A percentile compares a stretch with the other conserved stretches of the same genome.
Evolutionary conservation across 2,888 invertebrate genomes (phyloP).

Genomic region (Amblyjoppa proteus): DNA sequence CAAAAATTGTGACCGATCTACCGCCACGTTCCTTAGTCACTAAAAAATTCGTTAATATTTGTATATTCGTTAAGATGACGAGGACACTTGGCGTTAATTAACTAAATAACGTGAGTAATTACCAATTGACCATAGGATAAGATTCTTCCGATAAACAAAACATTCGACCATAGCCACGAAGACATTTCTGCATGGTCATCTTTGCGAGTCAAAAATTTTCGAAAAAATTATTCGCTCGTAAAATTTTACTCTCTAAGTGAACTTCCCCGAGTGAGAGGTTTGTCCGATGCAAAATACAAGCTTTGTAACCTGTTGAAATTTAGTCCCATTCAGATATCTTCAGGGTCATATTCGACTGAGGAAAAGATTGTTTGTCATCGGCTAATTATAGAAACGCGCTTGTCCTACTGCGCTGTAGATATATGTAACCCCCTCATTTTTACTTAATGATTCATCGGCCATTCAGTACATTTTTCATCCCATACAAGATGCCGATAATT

Average conservation of each 20-base stretch:
- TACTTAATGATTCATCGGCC: constrained; percentile 24
- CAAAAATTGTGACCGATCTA: too few species aligned
- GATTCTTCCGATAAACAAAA: background rate
- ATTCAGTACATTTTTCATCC: background rate
- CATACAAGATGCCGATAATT: background rate
- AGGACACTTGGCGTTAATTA: background rate
- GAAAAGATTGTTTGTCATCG: constrained; percentile 3
- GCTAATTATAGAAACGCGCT: background rate
- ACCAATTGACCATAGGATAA: background rate
- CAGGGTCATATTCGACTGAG: background rate
- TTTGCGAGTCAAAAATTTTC: too few species aligned
- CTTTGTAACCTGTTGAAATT: too few species aligned
- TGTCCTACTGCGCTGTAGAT: background rate
- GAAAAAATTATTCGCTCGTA: too few species aligned
- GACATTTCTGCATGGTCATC: too few species aligned
- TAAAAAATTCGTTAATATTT: background rate
- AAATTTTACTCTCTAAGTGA: background rate
- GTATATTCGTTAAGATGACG: background rate
- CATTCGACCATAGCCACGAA: too few species aligned
- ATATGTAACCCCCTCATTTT: constrained; percentile 18
- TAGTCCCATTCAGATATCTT: too few species aligned
- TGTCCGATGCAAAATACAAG: background rate
- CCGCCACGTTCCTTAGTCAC: too few species aligned
- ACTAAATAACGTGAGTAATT: background rate
- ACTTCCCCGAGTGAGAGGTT: background rate